phyloP scores from a whole-genome alignment of 2,797 vertebrate genomes.

The Steatocranus sp. region DNA sequence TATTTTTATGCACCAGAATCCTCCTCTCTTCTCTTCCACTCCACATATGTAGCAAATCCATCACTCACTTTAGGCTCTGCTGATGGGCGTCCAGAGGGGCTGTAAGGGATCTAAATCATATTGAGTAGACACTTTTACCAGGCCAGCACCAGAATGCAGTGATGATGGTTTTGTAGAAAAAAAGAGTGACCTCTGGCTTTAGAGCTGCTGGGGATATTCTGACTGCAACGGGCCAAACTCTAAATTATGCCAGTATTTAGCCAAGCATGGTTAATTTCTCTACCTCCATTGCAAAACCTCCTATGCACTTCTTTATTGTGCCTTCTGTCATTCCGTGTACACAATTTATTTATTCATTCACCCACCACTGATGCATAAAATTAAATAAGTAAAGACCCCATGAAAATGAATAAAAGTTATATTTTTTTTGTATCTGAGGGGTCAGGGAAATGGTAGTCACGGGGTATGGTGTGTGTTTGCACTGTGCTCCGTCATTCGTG shows the following conservation, averaged over 20 bases:
- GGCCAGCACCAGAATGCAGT: neutral
- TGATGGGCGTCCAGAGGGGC: slow-evolving; percentile 37
- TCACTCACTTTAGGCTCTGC: slow-evolving; percentile 36
- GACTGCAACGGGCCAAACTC: neutral
- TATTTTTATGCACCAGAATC: slow-evolving; percentile 51
- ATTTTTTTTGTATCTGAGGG: neutral
- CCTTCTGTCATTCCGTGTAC: neutral
- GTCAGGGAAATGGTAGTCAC: neutral
- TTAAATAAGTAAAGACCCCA: neutral
- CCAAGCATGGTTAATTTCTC: neutral
- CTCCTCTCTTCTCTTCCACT: slow-evolving; percentile 29
- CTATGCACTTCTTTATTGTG: neutral
- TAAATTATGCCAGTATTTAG: neutral
- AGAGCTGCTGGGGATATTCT: neutral
- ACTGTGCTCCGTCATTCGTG: neutral
- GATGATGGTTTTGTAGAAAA: slow-evolving; percentile 1
- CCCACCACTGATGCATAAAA: slow-evolving; percentile 3
- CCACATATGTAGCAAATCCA: slow-evolving; percentile 49
- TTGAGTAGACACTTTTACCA: slow-evolving; percentile 53
- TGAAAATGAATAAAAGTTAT: neutral
- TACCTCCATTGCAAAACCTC: neutral
- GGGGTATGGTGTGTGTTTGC: neutral
- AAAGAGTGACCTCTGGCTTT: slow-evolving; percentile 9
- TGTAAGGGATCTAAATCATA: slow-evolving; percentile 46
- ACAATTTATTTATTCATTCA: slow-evolving; percentile 7